phyloP scores from a whole-genome alignment of 2,888 invertebrate species.

The Camponotus fellah region DNA sequence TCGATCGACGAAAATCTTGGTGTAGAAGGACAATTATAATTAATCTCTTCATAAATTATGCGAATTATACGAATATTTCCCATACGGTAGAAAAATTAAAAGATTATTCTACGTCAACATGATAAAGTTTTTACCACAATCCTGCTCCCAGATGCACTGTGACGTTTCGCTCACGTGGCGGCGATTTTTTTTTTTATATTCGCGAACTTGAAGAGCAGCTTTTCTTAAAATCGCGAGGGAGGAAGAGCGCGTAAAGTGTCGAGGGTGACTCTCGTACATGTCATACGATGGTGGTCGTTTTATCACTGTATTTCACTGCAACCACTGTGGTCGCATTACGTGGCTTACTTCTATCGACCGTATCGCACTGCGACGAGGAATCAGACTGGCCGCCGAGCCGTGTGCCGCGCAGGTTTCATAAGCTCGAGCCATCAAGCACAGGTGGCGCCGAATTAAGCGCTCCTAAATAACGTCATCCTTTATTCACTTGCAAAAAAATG shows the following conservation, averaged over 20 bases:
- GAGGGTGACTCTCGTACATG: conserved; percentile 32
- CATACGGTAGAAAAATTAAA: background rate
- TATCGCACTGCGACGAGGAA: conserved; percentile 80
- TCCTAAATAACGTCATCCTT: conserved; percentile 3
- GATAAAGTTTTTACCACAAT: background rate
- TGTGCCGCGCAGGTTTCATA: conserved; percentile 76
- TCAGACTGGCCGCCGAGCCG: conserved; percentile 72
- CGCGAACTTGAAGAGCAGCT: background rate
- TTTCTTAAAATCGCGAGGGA: background rate
- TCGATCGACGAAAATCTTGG: background rate
- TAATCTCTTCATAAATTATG: background rate
- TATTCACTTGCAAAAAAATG: background rate
- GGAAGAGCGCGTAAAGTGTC: conserved; percentile 5
- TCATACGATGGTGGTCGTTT: conserved; percentile 37
- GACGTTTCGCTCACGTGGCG: conserved; percentile 14
- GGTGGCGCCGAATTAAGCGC: conserved; percentile 63
- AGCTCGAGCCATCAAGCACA: conserved; percentile 57
- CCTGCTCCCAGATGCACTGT: background rate
- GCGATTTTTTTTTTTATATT: conserved; percentile 31
- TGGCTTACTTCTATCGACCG: conserved; percentile 77
- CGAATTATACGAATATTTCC: background rate
- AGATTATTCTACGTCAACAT: background rate
- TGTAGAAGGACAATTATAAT: background rate
- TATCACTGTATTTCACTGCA: conserved; percentile 64
- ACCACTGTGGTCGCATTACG: conserved; percentile 67